Conservation (phyloP, 92 coral and sea anemone species). For the Pocillopora grandis region DNA sequence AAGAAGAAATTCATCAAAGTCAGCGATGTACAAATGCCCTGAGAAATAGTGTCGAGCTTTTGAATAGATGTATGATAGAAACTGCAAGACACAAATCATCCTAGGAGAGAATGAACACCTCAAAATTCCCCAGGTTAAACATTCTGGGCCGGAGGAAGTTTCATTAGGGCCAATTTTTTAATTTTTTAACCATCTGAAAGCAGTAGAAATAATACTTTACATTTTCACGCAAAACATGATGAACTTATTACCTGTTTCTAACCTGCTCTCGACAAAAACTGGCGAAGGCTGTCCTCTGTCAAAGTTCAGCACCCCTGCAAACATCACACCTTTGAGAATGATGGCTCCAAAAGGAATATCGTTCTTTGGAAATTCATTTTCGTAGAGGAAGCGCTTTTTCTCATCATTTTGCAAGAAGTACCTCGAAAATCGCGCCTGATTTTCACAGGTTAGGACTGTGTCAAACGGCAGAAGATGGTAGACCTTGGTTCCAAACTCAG, state of each 20-base stretch:
- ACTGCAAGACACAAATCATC: too few species aligned
- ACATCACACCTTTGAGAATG: not conserved
- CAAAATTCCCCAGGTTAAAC: too few species aligned
- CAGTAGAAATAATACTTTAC: not conserved
- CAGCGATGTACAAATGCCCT: too few species aligned
- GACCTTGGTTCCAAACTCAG: not conserved
- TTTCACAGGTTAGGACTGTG: not conserved
- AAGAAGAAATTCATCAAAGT: too few species aligned
- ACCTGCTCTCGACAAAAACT: not conserved
- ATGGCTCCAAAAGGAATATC: conserved; percentile 18
- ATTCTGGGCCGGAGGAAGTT: too few species aligned
- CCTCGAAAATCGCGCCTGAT: not conserved
- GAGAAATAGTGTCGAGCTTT: too few species aligned
- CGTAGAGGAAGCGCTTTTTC: not conserved
- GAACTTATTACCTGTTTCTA: not conserved
- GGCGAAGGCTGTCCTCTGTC: not conserved
- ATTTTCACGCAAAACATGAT: not conserved
- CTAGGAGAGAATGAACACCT: too few species aligned
- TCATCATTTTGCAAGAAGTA: conserved; percentile 10
- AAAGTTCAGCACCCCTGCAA: conserved; percentile 25
- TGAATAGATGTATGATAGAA: too few species aligned
- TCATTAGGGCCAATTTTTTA: not conserved
- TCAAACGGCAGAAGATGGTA: conserved; percentile 21
- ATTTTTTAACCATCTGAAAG: not conserved
- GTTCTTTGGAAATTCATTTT: conserved; percentile 7